Percentiles rank a stretch among this genome's conserved stretches.
phyloP scores from a whole-genome alignment of 2,888 invertebrate species.

The Glyphotaelius pellucidus region DNA sequence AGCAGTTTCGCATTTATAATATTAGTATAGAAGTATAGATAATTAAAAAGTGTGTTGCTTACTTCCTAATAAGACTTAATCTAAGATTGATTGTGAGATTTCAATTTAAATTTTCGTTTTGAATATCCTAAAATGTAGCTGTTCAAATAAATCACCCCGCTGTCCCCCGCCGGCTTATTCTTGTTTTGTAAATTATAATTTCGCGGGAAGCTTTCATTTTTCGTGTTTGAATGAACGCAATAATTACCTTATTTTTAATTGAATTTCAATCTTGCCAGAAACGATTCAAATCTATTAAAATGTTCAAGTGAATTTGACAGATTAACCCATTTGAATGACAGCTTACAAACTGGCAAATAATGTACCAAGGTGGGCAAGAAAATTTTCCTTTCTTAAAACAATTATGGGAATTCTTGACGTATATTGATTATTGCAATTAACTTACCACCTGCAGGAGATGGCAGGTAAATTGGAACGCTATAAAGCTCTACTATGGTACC shows the following conservation, averaged over 20 bases:
- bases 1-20: no score
- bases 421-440: not conserved
- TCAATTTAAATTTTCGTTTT: not conserved
- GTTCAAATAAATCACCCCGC: constrained; percentile 42
- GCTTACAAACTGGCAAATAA: not conserved
- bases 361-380: not conserved
- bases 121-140: not conserved
- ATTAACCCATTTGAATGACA: not conserved
- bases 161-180: constrained; percentile 21
- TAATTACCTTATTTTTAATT: constrained; percentile 56
- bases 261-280: constrained; percentile 43
- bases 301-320: not conserved
- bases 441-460: not conserved
- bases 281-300: not conserved
- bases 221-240: constrained; percentile 49
- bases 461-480: not conserved
- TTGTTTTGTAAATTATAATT: constrained; percentile 38
- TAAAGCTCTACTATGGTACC: not conserved
- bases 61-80: not conserved
- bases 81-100: not conserved
- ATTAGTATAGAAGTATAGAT: no score
- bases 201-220: constrained; percentile 8
- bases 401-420: not conserved
- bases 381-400: not conserved
- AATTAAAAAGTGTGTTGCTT: not conserved